Evolutionary conservation across 2,113 vertebrate genomes (phyloP), one percentile per base, ranked within the genome.

Genomic region (Onychostoma macrolepis): DNA sequence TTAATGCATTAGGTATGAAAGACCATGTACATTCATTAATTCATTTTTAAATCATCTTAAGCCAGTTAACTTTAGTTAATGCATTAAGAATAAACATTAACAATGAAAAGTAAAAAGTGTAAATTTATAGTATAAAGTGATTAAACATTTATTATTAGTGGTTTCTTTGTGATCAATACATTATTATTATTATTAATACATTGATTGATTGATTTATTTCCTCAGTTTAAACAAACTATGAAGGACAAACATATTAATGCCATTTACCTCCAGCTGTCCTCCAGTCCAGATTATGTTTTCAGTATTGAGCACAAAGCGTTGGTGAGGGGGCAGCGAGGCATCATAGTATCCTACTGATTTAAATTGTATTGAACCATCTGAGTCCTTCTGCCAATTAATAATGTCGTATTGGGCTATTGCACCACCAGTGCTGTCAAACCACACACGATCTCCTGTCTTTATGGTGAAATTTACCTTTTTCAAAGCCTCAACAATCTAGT

Each of bases 271-370:
- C 58, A 6, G 86, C 6, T 80, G 86, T 71, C 88, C 91, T 67
- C 87, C 91, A 38, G 91, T 88, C 94, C 94, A 95, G 8, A 91
- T 81, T 48, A 95, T 94, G n/a, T 45, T 90, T 26, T 90, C 75
- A 24, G 84, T 89, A 4, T 90, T 90, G 10, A 94, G 91, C 24
- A 92, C 85, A 88, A 95, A 93, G 58, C 83, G 92, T 77, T 92
- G 72, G 79, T 92, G 93, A 28, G 85, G 82, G n/a, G 93, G 93
- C n/a, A 93, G 85, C 0, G 94, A 94, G 38, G 92, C 93, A 7
- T 95, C 95, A 80, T 95, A 95, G 85, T 92, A 94, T 48, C 95
- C 95, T 3, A 95, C 93, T 56, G 91, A 90, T 85, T 92, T 93
- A 83, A 95, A 95, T 45, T 91, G 84, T 41, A 94, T 87, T 0